Conservation (phyloP, 2,888 invertebrate species). For the Dendrolimus pini region DNA sequence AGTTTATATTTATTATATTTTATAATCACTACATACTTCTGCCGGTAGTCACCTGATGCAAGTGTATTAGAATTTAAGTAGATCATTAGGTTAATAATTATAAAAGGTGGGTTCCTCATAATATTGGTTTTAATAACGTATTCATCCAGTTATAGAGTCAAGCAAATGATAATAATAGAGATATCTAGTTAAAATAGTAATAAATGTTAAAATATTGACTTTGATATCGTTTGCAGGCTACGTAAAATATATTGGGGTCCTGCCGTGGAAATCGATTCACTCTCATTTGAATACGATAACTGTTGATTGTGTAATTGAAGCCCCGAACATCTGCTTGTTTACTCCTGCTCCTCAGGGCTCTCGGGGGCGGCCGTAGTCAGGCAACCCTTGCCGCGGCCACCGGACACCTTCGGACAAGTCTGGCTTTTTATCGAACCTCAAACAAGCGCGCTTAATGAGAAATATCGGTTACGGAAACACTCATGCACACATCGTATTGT, state of each 20-base stretch:
- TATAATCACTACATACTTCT: no score
- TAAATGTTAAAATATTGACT: background rate
- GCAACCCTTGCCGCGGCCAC: conserved; percentile 54
- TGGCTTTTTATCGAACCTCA: conserved; percentile 60
- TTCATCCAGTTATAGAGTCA: no score
- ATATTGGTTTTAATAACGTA: no score
- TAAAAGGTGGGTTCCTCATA: no score
- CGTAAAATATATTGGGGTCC: conserved; percentile 13
- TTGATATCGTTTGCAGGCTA: conserved; percentile 3
- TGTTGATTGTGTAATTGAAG: conserved; percentile 71
- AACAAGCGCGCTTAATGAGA: conserved; percentile 64
- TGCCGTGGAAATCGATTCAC: conserved; percentile 29
- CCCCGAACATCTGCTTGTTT: conserved; percentile 66
- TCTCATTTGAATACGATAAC: conserved; percentile 62
- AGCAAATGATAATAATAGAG: no score
- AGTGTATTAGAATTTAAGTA: no score
- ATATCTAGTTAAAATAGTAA: background rate
- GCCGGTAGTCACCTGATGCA: no score
- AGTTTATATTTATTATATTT: no score
- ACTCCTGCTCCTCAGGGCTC: conserved; percentile 38
- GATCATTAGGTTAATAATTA: no score
- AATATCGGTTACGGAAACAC: conserved; percentile 73
- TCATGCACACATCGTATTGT: conserved; percentile 54
- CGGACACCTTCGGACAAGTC: conserved; percentile 49
- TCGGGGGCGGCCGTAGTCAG: conserved; percentile 38